Evolutionary conservation across 2,888 invertebrate species (phyloP).

Genomic region (Rotaria socialis): DNA sequence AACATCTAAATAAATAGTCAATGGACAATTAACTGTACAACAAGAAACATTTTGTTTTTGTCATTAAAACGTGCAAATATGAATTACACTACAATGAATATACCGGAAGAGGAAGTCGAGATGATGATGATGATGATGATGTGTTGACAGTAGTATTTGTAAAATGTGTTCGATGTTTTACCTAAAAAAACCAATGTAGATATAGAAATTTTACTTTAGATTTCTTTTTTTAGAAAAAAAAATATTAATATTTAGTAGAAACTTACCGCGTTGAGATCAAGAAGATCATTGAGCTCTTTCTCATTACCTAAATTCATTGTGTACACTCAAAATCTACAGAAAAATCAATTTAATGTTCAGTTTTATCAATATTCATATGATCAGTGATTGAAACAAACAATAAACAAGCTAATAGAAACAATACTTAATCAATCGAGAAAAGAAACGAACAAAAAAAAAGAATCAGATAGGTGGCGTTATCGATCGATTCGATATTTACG

Average conservation of each 20-base stretch:
- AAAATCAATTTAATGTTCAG: background rate
- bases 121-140: background rate
- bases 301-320: conserved; percentile 18
- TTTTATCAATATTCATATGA: background rate
- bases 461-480: background rate
- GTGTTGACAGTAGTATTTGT: background rate
- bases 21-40: too few species aligned
- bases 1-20: background rate
- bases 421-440: conserved; percentile 13
- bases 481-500: background rate
- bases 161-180: background rate
- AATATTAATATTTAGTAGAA: background rate
- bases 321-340: background rate
- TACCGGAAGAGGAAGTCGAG: background rate
- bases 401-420: background rate
- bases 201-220: background rate
- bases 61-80: background rate
- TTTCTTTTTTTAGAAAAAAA: background rate
- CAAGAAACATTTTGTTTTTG: background rate
- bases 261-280: conserved; percentile 35
- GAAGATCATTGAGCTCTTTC: conserved; percentile 9
- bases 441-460: background rate
- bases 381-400: conserved; percentile 20
- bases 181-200: background rate
- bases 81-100: background rate